Conservation (phyloP, 2,888 invertebrate genomes). For the Didymodactylos carnosus region DNA sequence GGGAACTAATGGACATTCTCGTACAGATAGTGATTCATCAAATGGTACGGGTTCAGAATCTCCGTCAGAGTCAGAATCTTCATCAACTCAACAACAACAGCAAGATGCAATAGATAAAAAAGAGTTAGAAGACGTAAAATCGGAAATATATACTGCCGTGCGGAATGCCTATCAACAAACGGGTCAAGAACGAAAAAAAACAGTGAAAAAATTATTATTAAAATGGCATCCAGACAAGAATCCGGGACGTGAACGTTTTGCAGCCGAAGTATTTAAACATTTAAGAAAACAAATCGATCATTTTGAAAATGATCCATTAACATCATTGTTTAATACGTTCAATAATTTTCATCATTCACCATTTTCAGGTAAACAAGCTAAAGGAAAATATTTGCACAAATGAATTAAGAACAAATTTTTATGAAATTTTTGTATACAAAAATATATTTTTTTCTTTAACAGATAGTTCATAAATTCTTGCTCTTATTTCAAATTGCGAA, state of each 20-base stretch:
- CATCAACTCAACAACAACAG: not conserved
- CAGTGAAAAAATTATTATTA: slow-evolving; percentile 7
- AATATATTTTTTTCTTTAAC: too few species aligned
- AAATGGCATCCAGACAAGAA: slow-evolving; percentile 16
- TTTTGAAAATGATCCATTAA: slow-evolving; percentile 11
- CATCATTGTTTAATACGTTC: not conserved
- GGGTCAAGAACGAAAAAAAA: slow-evolving; percentile 12
- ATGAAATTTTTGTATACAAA: too few species aligned
- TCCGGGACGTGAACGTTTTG: slow-evolving; percentile 14
- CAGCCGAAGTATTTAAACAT: slow-evolving; percentile 14
- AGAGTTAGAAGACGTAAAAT: slow-evolving; percentile 12
- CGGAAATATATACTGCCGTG: slow-evolving; percentile 4
- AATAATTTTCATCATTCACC: not conserved
- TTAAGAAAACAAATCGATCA: slow-evolving; percentile 12
- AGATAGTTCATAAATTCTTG: too few species aligned
- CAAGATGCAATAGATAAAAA: not conserved
- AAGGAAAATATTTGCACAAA: too few species aligned
- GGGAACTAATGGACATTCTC: not conserved
- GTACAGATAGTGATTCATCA: not conserved
- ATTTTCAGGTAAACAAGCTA: too few species aligned
- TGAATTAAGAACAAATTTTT: too few species aligned
- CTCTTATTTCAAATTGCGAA: too few species aligned
- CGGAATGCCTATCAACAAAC: not conserved
- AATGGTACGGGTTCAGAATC: not conserved
- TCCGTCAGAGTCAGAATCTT: slow-evolving; percentile 2